Evolutionary conservation across 1,140 invertebrate species (phyloP), one percentile per base, ranked within the genome.

Genomic region (Heliconius eleuchia): DNA sequence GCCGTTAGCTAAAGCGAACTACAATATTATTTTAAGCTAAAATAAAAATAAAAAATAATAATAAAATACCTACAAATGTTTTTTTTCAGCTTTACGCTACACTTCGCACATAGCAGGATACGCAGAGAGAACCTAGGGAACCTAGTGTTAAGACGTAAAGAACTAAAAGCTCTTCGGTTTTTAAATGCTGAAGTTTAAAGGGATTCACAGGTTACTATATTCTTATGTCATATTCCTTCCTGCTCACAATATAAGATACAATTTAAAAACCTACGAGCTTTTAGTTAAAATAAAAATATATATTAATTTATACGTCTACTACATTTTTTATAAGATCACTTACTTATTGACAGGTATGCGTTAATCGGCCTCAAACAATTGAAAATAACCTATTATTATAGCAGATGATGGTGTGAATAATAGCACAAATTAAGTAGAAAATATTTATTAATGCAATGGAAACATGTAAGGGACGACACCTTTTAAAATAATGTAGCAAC

Each of bases 371-470:
- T 71, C 52, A 9, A 52, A 79, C 73, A 74, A 71, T 52, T 79
- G 73, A 79, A 71, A 74, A 76, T 13, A 71, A 16, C 60, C 46
- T 72, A 57, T 57, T 57, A 73, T 71, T 73, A 34, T 75, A 39
- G 66, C 73, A 75, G 73, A 79, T 75, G 70, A 37, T 60, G 46
- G 73, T 55, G 78, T 79, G 78, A 79, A 55, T 71, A 79, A 79
- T 79, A 52, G 23, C 30, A 74, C n/a, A 71, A 73, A 76, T 79
- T 79, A 78, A 74, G 70, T 73, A 77, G 76, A 71, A 71, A 73
- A 78, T 76, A 76, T 46, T 71, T 76, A 66, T 66, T 66, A 66
- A 66, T 66, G 27, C 60, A 11, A 66, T 66, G 23, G 60, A 30
- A 66, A 27, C 27, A 57, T 66, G 60, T 30, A 23, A 13, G 23